Conservation (phyloP, 2,113 vertebrate species). For the Equus przewalskii region DNA sequence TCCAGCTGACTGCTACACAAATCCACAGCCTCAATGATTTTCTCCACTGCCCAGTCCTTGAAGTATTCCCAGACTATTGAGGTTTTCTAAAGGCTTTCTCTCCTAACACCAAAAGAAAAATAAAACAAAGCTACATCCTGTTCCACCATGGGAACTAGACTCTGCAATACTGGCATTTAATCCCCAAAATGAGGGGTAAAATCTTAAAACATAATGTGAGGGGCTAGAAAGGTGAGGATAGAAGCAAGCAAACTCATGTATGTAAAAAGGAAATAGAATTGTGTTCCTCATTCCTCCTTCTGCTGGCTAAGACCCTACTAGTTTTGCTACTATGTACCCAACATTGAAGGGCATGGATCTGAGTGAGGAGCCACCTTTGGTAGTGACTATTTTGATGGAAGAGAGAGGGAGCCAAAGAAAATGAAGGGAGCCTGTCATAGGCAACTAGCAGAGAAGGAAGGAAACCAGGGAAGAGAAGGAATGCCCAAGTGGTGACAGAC, state of each 20-base stretch:
- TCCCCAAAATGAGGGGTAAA: not conserved
- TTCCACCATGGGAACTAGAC: slow-evolving; percentile 21
- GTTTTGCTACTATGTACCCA: not conserved
- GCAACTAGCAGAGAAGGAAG: not conserved
- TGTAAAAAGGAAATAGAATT: not conserved
- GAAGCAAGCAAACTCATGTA: not conserved
- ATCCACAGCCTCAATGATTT: not conserved
- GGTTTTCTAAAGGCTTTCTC: slow-evolving; percentile 58
- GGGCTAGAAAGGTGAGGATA: not conserved
- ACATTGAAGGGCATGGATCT: not conserved
- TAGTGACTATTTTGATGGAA: not conserved
- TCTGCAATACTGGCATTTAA: not conserved
- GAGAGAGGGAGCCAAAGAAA: not conserved
- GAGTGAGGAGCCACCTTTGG: not conserved
- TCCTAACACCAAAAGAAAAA: slow-evolving; percentile 37
- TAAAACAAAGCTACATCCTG: not conserved
- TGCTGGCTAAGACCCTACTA: not conserved
- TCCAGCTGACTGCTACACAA: not conserved
- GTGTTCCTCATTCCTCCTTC: not conserved
- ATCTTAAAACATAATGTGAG: not conserved
- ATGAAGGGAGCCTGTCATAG: not conserved
- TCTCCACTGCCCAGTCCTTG: not conserved
- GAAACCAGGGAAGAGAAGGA: not conserved
- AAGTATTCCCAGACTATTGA: slow-evolving; percentile 17
- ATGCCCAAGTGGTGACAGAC: too few relatives aligned